A percentile compares a stretch with the other conserved stretches of the same genome.
Conservation (phyloP, 2,797 vertebrate genomes). For the Melanotaenia pygmaea region DNA sequence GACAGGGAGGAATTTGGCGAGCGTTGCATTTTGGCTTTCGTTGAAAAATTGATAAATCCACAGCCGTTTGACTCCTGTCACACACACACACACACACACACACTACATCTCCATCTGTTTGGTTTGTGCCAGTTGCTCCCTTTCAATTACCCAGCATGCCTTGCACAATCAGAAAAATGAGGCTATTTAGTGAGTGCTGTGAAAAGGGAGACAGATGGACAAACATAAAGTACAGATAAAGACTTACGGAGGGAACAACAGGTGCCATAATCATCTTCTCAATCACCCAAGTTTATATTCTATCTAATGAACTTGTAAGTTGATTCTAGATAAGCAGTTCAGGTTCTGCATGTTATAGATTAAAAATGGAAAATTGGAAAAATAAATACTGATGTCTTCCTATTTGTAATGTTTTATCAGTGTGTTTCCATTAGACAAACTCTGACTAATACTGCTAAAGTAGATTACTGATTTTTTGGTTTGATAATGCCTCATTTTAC, state of each 20-base stretch:
- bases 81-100: slow-evolving; percentile 39
- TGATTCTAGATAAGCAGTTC: background rate
- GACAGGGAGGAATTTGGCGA: slow-evolving; percentile 45
- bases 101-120: slow-evolving; percentile 70
- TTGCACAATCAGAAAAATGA: slow-evolving; percentile 51
- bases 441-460: background rate
- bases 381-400: background rate
- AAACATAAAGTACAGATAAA: slow-evolving; percentile 50
- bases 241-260: slow-evolving; percentile 25
- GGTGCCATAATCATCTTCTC: slow-evolving; percentile 40
- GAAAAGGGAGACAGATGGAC: slow-evolving; percentile 60
- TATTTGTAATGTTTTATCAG: slow-evolving; percentile 1
- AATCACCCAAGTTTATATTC: slow-evolving; percentile 27
- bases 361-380: slow-evolving; percentile 5
- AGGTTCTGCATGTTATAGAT: slow-evolving; percentile 4
- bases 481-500: background rate
- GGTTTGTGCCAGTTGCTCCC: slow-evolving; percentile 65
- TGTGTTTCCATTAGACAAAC: slow-evolving; percentile 3
- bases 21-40: slow-evolving; percentile 49
- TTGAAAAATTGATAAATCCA: slow-evolving; percentile 69
- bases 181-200: slow-evolving; percentile 41
- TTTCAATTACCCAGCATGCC: slow-evolving; percentile 78
- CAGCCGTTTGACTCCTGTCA: slow-evolving; percentile 71
- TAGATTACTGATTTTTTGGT: background rate
- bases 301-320: slow-evolving; percentile 2